phyloP scores from a whole-genome alignment of 2,113 vertebrate species.

The Tragelaphus imberbis region DNA sequence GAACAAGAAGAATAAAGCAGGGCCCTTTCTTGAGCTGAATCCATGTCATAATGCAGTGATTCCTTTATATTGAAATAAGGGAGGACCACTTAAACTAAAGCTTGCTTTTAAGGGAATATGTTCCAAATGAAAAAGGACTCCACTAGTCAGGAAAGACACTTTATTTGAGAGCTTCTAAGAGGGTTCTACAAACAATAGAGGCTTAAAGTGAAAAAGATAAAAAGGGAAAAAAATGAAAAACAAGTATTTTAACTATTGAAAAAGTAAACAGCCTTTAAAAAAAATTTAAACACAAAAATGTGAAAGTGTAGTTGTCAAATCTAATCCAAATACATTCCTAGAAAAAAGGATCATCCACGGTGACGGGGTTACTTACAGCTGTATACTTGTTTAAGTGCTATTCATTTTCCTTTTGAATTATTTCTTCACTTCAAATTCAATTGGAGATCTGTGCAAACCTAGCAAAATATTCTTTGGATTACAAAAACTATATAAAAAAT shows the following conservation, averaged over 20 bases:
- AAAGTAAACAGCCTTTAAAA: constrained; percentile 76
- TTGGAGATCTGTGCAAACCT: constrained; percentile 81
- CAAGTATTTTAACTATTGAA: constrained; percentile 77
- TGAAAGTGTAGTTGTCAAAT: constrained; percentile 75
- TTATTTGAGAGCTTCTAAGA: constrained; percentile 82
- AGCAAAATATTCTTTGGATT: constrained; percentile 86
- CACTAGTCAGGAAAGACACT: constrained; percentile 79
- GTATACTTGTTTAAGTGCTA: constrained; percentile 58
- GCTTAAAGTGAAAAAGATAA: constrained; percentile 68
- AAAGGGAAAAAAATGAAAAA: constrained; percentile 32
- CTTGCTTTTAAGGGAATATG: constrained; percentile 43
- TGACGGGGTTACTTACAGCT: constrained; percentile 56
- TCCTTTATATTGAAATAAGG: neutral
- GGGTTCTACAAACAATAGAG: constrained; percentile 79
- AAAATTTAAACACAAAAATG: constrained; percentile 75
- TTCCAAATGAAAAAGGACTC: constrained; percentile 80
- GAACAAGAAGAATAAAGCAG: neutral
- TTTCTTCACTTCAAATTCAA: constrained; percentile 73
- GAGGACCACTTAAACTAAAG: constrained; percentile 22
- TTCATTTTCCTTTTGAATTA: constrained; percentile 48
- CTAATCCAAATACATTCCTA: constrained; percentile 73
- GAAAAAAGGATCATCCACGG: constrained; percentile 63
- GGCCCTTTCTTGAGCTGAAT: neutral
- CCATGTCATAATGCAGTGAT: neutral
- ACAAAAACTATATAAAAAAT: constrained; percentile 77